Conservation (phyloP, 1,140 invertebrate genomes). For the Sitobion miscanthi region DNA sequence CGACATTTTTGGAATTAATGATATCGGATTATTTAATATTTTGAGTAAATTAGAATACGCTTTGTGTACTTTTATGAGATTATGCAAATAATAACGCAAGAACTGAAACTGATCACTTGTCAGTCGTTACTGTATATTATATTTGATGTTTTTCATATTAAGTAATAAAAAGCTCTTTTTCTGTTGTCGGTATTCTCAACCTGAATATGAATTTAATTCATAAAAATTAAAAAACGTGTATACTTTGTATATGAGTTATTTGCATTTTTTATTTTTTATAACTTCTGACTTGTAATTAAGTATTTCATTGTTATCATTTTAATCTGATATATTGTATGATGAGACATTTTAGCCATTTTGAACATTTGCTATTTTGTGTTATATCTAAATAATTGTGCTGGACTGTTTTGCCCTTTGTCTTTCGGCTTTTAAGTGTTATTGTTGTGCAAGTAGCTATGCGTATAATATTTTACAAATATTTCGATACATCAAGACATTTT, state of each 20-base stretch:
- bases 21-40: neutral
- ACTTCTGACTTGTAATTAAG: neutral
- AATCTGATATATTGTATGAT: neutral
- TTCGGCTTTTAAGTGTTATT: neutral
- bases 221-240: neutral
- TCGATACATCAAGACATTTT: neutral
- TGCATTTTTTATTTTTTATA: neutral
- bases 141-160: neutral
- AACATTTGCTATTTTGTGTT: neutral
- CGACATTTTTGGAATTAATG: neutral
- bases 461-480: neutral
- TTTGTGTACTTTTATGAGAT: neutral
- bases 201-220: neutral
- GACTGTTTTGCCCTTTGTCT: neutral
- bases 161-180: neutral
- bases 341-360: neutral
- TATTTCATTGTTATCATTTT: neutral
- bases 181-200: neutral
- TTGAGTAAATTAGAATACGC: neutral
- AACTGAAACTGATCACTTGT: neutral
- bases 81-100: too few relatives aligned
- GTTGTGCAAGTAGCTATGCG: neutral
- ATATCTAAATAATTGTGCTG: too few relatives aligned
- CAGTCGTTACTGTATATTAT: too few relatives aligned
- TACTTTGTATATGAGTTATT: neutral